These are phyloP conservation scores for Ptychodera flava DNA, from an alignment of 35 echinoderm and acorn worm genomes.

Conservation along the genomic window DNA sequence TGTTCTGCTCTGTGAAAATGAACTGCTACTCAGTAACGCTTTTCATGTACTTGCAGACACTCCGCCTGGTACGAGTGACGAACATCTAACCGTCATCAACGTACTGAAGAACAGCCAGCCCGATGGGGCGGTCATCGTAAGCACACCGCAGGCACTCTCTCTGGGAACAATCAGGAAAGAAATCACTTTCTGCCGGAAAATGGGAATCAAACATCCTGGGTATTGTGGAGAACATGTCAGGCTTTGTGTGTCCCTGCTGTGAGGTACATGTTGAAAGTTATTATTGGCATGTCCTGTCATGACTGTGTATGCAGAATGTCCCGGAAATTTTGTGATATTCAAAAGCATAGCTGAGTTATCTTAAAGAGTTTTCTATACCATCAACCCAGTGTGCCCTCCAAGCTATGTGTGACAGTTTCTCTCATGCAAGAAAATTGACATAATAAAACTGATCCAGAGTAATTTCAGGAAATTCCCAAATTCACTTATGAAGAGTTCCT, in stretches of 20 bases:
- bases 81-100: slow-evolving; percentile 53
- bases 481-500: too few relatives aligned
- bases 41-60: slow-evolving; percentile 26
- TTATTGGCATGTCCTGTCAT: background rate
- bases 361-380: too few relatives aligned
- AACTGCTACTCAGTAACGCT: too few relatives aligned
- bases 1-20: too few relatives aligned
- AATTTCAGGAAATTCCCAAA: too few relatives aligned
- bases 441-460: too few relatives aligned
- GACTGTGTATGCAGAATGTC: too few relatives aligned
- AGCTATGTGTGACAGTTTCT: too few relatives aligned
- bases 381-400: too few relatives aligned
- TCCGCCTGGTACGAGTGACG: slow-evolving; percentile 68
- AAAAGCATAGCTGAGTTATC: too few relatives aligned
- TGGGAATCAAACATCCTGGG: slow-evolving; percentile 49
- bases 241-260: slow-evolving; percentile 68
- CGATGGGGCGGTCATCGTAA: slow-evolving; percentile 56
- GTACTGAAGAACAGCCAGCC: slow-evolving; percentile 38
- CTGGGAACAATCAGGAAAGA: slow-evolving; percentile 50
- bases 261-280: background rate
- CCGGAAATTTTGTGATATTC: too few relatives aligned
- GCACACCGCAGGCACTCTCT: slow-evolving; percentile 61
- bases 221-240: slow-evolving; percentile 73
- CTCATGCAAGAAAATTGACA: too few relatives aligned
- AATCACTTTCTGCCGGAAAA: slow-evolving; percentile 57